phyloP scores from a whole-genome alignment of 2,113 vertebrate genomes.

The Amphilophus citrinellus region DNA sequence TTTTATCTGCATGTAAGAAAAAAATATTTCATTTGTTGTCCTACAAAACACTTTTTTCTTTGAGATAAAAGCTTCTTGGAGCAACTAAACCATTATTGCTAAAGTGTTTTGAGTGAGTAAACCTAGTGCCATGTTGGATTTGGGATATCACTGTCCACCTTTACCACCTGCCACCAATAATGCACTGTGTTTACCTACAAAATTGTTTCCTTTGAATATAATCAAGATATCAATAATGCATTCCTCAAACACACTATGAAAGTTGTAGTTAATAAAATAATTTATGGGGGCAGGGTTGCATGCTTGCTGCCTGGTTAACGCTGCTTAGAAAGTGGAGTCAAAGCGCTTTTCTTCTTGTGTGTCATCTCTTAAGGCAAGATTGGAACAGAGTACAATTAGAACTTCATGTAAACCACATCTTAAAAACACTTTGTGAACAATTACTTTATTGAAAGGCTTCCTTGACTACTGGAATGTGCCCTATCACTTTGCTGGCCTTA shows the following conservation, averaged over 20 bases:
- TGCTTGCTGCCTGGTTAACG: not conserved
- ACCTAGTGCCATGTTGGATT: not conserved
- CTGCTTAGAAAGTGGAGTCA: not conserved
- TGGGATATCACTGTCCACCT: not conserved
- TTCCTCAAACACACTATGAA: not conserved
- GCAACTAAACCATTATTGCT: not conserved
- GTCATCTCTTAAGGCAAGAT: not conserved
- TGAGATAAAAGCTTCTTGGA: not conserved
- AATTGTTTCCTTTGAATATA: not conserved
- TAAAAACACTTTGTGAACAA: slow-evolving; percentile 9
- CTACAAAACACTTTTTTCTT: not conserved
- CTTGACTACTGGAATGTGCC: not conserved
- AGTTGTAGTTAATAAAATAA: not conserved
- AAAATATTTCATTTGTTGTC: not conserved
- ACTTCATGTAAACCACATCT: not conserved
- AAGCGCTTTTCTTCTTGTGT: not conserved
- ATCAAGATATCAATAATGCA: not conserved
- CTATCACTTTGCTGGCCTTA: slow-evolving; percentile 31
- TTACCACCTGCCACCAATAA: not conserved
- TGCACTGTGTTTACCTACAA: not conserved
- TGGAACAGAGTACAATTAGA: not conserved
- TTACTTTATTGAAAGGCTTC: slow-evolving; percentile 21
- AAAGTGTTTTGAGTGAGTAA: not conserved
- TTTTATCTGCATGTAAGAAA: not conserved
- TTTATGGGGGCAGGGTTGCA: not conserved